Evolutionary conservation across 2,113 vertebrate species (phyloP), one percentile per base, ranked within the genome.

Genomic region (Corythornis cristatus): DNA sequence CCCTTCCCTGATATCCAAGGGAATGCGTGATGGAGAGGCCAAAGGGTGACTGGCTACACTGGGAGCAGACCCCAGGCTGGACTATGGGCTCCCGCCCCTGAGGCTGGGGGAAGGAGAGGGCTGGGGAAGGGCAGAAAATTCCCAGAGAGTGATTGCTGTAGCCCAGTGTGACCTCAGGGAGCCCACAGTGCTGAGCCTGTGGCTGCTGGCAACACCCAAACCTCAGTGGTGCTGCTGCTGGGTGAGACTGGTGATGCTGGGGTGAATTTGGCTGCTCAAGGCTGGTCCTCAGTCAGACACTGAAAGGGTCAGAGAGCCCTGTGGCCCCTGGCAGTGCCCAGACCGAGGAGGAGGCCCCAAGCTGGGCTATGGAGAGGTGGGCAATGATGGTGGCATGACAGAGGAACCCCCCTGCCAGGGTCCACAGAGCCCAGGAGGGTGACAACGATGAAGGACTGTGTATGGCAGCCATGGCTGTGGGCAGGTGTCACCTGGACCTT

Each of bases 201-300:
- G 86, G 43, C 60, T 77, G 45, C 40, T 75, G 51, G n/a, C 51
- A 58, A 9, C 77, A 58, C 12, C 46, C 0, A 3, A 29, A n/a
- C 37, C 2, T 0, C 0, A 0, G 22, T 7, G n/a, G 10, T 65
- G 35, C n/a, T 33, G 84, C 26, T 2, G 3, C 2, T 11, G n/a
- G 15, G 13, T 51, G 48, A 48, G 28, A 56, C 50, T 64, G 35
- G 77, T 53, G 43, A 11, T 22, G 12, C 58, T 60, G 45, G 29
- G 18, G 12, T 28, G 15, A 31, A 43, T 50, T 48, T 42, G 45
- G 21, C n/a, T 71, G 43, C 37, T 43, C 0, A 3, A 46, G n/a
- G n/a, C 6, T 60, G 40, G 33, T 60, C 26, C 15, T 43, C 33
- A 17, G 43, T 14, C 2, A 3, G 33, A 50, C 13, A 77, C 16